phyloP scores from a whole-genome alignment of 2,888 invertebrate species.

The Halocaridina rubra region DNA sequence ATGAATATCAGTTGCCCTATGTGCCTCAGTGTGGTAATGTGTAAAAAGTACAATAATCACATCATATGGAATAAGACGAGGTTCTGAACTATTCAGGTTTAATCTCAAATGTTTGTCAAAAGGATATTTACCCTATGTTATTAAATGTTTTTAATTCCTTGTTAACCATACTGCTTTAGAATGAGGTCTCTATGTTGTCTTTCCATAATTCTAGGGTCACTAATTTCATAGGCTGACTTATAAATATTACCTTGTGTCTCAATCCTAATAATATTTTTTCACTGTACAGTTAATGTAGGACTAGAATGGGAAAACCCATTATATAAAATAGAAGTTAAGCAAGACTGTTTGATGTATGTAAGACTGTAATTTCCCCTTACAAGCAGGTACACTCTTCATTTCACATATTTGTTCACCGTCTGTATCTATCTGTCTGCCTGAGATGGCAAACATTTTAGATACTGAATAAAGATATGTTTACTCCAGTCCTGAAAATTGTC shows the following conservation, averaged over 20 bases:
- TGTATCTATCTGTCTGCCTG: slow-evolving; percentile 32
- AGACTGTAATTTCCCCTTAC: slow-evolving; percentile 27
- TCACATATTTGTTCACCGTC: slow-evolving; percentile 38
- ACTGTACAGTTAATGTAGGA: slow-evolving; percentile 50
- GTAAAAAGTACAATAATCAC: background rate
- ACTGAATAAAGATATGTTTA: too few species aligned
- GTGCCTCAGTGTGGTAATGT: slow-evolving; percentile 42
- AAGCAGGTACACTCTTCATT: slow-evolving; percentile 23
- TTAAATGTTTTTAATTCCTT: too few species aligned
- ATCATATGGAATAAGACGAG: too few species aligned
- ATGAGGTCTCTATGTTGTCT: slow-evolving; percentile 38
- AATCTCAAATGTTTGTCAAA: too few species aligned
- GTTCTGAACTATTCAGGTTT: background rate
- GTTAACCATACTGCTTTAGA: slow-evolving; percentile 29
- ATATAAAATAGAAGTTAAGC: slow-evolving; percentile 28
- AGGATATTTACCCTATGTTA: too few species aligned
- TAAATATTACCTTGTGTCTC: slow-evolving; percentile 52
- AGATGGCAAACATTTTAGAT: too few species aligned
- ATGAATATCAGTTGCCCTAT: slow-evolving; percentile 46
- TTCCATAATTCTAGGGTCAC: slow-evolving; percentile 51
- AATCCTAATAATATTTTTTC: slow-evolving; percentile 46
- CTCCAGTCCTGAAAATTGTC: slow-evolving; percentile 43
- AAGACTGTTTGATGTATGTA: background rate
- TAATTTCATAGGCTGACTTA: slow-evolving; percentile 52
- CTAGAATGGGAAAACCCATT: slow-evolving; percentile 46